These are phyloP conservation scores for Oithona nana DNA, from an alignment of 2,888 invertebrate species.

Conservation along the genomic window DNA sequence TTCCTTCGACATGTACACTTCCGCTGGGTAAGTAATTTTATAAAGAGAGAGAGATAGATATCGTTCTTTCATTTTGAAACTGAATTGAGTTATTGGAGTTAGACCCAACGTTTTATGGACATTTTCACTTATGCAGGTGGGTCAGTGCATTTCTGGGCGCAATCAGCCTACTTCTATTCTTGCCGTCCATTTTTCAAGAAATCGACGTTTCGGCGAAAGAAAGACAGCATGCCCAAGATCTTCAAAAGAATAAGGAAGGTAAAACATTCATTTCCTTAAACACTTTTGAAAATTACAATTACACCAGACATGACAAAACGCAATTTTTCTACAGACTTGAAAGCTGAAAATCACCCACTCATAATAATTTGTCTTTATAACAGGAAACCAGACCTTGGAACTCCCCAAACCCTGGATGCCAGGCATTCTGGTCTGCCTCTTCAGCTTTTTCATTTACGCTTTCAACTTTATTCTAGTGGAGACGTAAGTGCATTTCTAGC, in stretches of 20 bases:
- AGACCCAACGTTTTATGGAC: too few species aligned
- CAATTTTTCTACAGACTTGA: constrained; percentile 41
- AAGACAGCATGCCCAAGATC: neutral
- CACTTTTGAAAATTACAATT: neutral
- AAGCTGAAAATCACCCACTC: too few species aligned
- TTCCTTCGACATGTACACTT: constrained; percentile 66
- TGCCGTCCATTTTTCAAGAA: constrained; percentile 55
- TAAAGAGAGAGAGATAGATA: too few species aligned
- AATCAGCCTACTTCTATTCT: constrained; percentile 48
- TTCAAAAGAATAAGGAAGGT: too few species aligned
- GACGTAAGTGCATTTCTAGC: constrained; percentile 36
- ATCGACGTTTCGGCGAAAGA: constrained; percentile 48
- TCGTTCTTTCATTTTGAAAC: too few species aligned
- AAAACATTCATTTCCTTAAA: constrained; percentile 26
- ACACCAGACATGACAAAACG: neutral
- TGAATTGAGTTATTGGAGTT: too few species aligned
- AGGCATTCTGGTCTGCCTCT: constrained; percentile 54
- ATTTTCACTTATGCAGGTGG: constrained; percentile 36
- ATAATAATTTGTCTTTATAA: too few species aligned
- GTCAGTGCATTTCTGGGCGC: constrained; percentile 49
- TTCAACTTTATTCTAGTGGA: constrained; percentile 73
- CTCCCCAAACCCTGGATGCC: constrained; percentile 25
- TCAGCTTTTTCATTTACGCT: constrained; percentile 60
- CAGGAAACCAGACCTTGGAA: too few species aligned
- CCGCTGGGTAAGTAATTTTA: constrained; percentile 33